Conservation (phyloP, 2,888 invertebrate genomes). For the Patella caerulea region DNA sequence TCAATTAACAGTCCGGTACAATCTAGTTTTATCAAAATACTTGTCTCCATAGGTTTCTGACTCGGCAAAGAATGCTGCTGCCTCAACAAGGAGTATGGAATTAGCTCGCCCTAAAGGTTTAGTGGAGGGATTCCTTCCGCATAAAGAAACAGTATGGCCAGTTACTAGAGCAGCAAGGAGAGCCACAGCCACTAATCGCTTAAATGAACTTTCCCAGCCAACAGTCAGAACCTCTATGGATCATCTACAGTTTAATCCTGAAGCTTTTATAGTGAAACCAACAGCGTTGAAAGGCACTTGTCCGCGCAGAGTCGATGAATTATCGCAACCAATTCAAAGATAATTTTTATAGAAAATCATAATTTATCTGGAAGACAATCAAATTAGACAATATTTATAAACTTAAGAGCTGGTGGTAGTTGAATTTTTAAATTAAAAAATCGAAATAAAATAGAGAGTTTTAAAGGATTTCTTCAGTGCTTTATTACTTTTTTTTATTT, state of each 20-base stretch:
- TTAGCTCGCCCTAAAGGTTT: constrained; percentile 58
- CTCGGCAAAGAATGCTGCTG: constrained; percentile 57
- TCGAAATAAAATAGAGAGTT: too few relatives aligned
- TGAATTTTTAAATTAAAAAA: too few relatives aligned
- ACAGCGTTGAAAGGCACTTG: constrained; percentile 60
- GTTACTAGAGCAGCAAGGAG: constrained; percentile 56
- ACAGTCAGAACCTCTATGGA: constrained; percentile 65
- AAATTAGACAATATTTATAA: too few relatives aligned
- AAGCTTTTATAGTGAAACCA: constrained; percentile 64
- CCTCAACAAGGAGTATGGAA: constrained; percentile 55
- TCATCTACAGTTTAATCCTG: constrained; percentile 67
- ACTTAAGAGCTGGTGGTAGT: too few relatives aligned
- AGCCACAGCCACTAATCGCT: constrained; percentile 46
- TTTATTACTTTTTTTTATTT: too few relatives aligned
- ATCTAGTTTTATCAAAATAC: too few relatives aligned
- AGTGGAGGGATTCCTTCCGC: constrained; percentile 57
- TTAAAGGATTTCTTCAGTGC: too few relatives aligned
- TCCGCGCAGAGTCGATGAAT: constrained; percentile 52
- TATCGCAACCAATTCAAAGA: constrained; percentile 60
- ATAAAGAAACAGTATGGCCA: constrained; percentile 57
- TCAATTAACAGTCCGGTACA: too few relatives aligned
- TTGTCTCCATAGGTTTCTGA: constrained; percentile 47
- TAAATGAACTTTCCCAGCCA: constrained; percentile 56
- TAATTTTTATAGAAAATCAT: constrained; percentile 30
- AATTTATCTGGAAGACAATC: neutral